Conservation (phyloP, 2,888 invertebrate genomes). For the Torymus texanus region DNA sequence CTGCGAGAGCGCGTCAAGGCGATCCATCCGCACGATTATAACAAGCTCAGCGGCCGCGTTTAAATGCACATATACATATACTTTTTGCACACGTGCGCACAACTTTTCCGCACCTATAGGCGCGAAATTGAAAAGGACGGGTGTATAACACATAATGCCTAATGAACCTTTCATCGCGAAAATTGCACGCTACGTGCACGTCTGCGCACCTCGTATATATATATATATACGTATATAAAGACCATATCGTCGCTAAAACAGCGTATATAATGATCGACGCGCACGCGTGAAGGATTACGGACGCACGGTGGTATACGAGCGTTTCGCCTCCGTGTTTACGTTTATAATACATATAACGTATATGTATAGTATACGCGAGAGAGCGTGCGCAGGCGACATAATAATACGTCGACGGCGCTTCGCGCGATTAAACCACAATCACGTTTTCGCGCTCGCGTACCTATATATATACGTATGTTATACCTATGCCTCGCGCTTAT, state of each 20-base stretch:
- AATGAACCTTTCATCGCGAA: conserved; percentile 46
- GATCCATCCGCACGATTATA: too few species aligned
- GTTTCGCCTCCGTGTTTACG: conserved; percentile 39
- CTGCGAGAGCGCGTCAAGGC: too few species aligned
- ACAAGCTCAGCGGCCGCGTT: too few species aligned
- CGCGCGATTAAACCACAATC: conserved; percentile 43
- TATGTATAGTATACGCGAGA: not conserved
- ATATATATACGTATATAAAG: not conserved
- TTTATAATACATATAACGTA: not conserved
- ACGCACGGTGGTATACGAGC: not conserved
- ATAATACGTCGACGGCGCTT: conserved; percentile 29
- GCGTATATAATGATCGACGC: conserved; percentile 24
- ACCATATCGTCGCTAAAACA: not conserved
- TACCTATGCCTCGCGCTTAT: not conserved
- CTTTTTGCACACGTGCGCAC: too few species aligned
- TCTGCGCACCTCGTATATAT: too few species aligned
- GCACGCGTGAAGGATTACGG: conserved; percentile 5
- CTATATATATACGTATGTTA: not conserved
- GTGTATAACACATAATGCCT: conserved; percentile 9
- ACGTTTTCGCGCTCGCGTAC: conserved; percentile 38
- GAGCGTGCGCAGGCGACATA: not conserved
- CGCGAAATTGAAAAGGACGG: not conserved
- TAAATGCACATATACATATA: too few species aligned
- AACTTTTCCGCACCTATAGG: too few species aligned
- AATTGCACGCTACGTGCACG: conserved; percentile 20